Conservation (phyloP, 2,797 vertebrate genomes). For the Spinibarbus caldwelli region DNA sequence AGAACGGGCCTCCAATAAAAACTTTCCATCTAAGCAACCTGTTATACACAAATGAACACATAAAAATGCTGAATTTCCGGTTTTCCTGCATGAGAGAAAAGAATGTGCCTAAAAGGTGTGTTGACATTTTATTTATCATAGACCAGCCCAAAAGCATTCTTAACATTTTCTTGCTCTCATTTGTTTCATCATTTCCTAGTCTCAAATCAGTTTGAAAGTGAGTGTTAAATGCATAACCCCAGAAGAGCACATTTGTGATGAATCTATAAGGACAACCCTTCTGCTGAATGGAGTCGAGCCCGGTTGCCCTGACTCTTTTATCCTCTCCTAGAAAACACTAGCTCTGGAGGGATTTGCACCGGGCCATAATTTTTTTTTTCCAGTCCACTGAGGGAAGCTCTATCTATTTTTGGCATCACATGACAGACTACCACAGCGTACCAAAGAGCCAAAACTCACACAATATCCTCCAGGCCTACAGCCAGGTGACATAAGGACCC, state of each 20-base stretch:
- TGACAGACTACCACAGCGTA: constrained; percentile 24
- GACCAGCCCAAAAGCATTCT: constrained; percentile 1
- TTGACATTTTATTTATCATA: background rate
- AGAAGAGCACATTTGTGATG: constrained; percentile 14
- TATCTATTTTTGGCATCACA: constrained; percentile 46
- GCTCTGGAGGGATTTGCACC: constrained; percentile 34
- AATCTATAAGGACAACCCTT: constrained; percentile 24
- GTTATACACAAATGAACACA: background rate
- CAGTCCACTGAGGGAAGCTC: constrained; percentile 36
- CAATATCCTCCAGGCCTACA: constrained; percentile 25
- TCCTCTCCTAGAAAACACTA: constrained; percentile 39
- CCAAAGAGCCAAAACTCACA: constrained; percentile 30
- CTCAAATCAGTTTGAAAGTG: constrained; percentile 1
- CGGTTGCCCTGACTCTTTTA: constrained; percentile 32
- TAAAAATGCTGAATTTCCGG: background rate
- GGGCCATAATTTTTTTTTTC: background rate
- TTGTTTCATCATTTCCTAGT: background rate
- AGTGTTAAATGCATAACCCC: background rate
- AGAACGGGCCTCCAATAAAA: background rate
- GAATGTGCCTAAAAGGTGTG: background rate
- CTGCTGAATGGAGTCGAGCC: constrained; percentile 32
- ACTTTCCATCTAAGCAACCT: background rate
- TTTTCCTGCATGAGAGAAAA: background rate
- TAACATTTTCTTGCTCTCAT: background rate
- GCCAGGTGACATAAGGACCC: constrained; percentile 35